Conservation (phyloP, 2,113 vertebrate species). For the Carettochelys insculpta region DNA sequence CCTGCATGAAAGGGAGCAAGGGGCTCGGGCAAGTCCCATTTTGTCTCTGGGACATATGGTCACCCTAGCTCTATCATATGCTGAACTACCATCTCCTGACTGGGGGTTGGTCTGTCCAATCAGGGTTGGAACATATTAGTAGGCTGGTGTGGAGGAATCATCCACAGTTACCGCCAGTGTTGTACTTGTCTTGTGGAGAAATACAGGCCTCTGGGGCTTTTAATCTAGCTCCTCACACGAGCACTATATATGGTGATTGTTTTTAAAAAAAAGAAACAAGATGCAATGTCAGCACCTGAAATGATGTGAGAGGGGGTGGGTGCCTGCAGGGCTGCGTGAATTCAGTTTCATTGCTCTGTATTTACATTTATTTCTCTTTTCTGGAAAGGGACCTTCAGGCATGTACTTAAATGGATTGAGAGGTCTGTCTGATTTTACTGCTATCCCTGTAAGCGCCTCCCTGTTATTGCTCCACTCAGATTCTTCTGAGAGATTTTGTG, state of each 20-base stretch:
- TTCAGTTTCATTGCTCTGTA: constrained; percentile 56
- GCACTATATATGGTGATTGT: neutral
- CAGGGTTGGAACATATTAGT: neutral
- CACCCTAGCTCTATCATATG: neutral
- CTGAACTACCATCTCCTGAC: neutral
- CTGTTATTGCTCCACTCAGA: constrained; percentile 23
- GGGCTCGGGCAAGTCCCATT: no score
- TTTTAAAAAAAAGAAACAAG: constrained; percentile 14
- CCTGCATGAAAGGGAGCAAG: no score
- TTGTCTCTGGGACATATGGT: no score
- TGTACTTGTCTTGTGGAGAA: constrained; percentile 13
- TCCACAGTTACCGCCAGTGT: neutral
- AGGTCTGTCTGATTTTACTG: constrained; percentile 49
- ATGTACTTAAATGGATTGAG: constrained; percentile 53
- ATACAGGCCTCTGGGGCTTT: constrained; percentile 12
- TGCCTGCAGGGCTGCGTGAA: constrained; percentile 43
- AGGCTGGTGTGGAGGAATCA: neutral
- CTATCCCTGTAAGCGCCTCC: constrained; percentile 33
- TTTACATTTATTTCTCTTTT: constrained; percentile 55
- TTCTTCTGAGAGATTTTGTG: constrained; percentile 43
- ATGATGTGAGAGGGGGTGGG: constrained; percentile 35
- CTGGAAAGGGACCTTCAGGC: constrained; percentile 50
- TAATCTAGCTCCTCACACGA: constrained; percentile 2
- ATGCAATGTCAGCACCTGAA: constrained; percentile 44
- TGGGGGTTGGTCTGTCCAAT: neutral